Evolutionary conservation across 1,140 invertebrate genomes (phyloP), one percentile per base, ranked within the genome.

Genomic region (Ostrea denselamellosa): DNA sequence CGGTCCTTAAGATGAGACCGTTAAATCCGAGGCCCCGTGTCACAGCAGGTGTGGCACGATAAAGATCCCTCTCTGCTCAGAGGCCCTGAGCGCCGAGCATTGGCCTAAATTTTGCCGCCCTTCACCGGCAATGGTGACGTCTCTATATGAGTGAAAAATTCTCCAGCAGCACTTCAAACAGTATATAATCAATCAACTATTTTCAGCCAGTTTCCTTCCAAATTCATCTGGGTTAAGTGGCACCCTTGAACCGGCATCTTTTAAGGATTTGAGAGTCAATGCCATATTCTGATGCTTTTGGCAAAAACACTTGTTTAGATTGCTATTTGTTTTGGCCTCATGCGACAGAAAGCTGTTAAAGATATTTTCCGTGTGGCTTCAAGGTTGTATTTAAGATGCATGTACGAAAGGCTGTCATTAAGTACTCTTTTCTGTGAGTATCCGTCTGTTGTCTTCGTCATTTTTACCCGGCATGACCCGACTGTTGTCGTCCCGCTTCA

Each of bases 401-500:
- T 10, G 53, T 82, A 84, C 54, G 65, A n/a, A 5, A 85, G 9
- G 68, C 65, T 85, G 34, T 87, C 86, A 83, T 85, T 89, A 22
- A 89, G n/a, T 19, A 71, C 28, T 52, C n/a, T 25, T 71, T 86
- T 88, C 17, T 88, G 86, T 22, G 17, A 9, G 25, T 58, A 8
- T 2, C 71, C 28, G 14, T 51, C 17, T n/a, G 52, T 83, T 89
- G 9, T 17, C 56, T 10, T 53, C 84, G 25, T 89, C 87, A 22
- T 85, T 87, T 22, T 90, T 90, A 14, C 86, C 86, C 17, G 86
- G 87, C 51, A 87, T 68, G n/a, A 71, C 25, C 14, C 68, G 53
- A 51, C 87, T 88, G 34, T 87, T 88, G 53, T 88, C 86, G 12
- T 89, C 86, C 83, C 84, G 87, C 44, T 87, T 83, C 58, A 91